phyloP scores from a whole-genome alignment of 1,140 invertebrate genomes.

The Dreissena rostriformis region DNA sequence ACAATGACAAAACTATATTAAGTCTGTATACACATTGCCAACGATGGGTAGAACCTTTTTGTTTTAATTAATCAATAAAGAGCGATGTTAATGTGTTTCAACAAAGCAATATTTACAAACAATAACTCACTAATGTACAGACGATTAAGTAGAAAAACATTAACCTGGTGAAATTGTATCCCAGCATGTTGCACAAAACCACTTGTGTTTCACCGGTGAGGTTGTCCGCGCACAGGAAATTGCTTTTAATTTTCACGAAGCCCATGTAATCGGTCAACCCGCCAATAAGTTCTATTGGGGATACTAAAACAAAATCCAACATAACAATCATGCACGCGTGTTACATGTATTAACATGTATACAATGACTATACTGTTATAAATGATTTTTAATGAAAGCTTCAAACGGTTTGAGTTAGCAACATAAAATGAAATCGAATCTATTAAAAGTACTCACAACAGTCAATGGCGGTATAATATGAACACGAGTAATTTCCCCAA shows the following conservation, averaged over 20 bases:
- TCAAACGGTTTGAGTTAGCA: background rate
- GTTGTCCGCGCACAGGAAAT: background rate
- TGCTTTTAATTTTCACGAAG: background rate
- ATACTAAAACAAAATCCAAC: background rate
- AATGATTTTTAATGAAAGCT: background rate
- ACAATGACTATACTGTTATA: background rate
- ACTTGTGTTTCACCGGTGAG: background rate
- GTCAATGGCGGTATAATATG: background rate
- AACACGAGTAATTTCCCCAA: background rate
- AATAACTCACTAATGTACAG: no score
- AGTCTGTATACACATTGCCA: no score
- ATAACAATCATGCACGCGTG: background rate
- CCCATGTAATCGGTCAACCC: background rate
- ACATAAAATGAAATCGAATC: background rate
- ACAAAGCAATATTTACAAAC: no score
- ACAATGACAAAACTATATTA: no score
- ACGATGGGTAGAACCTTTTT: no score
- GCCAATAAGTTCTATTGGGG: background rate
- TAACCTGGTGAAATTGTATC: no score
- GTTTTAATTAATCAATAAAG: no score
- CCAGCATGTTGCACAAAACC: slow-evolving; percentile 3
- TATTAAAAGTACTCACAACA: background rate
- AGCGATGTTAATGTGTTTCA: no score
- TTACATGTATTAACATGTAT: background rate
- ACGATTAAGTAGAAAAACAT: no score